Evolutionary conservation across 2,888 invertebrate genomes (phyloP), one percentile per base, ranked within the genome.

Genomic region (Lochmaea capreae): DNA sequence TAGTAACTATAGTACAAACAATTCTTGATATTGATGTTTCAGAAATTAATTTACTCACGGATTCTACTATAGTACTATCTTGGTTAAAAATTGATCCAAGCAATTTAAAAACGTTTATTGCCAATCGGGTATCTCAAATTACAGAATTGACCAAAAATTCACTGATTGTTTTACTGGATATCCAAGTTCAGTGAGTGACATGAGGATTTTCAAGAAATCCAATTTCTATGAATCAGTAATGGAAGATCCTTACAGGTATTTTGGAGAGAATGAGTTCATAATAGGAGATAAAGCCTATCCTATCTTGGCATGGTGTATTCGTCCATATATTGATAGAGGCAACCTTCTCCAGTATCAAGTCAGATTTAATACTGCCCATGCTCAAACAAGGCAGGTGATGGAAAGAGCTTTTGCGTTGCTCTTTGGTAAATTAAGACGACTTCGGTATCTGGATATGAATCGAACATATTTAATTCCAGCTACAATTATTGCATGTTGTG

Each of bases 381-480:
- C 80, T 0, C 65, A 75, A 77, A 79, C 77, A n/a, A 65, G 80
- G 14, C 79, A 80, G 71, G 71, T 72, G 12, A 77, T 82, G n/a
- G 81, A 81, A 77, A 49, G 80, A 67, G 57, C 76, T 12, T 82
- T 82, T 74, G 80, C 80, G n/a, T 59, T 81, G 22, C 61, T 82
- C 49, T 77, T 78, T 72, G 79, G 80, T 14, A 74, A 81, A 65
- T 82, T 80, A 70, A 52, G 82, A n/a, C 52, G 82, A 52, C 62
- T 82, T 9, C 78, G 79, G 67, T 82, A 71, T 70, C 43, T 83
- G 12, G 79, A 82, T 65, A 82, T 82, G 81, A 80, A 79, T 46
- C 61, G 76, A 54, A 70, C 67, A 14, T 78, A 81, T 71, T 72
- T 79, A 26, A 79, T 81, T 46, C 79, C 82, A 63, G 42, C 71